These are phyloP conservation scores for Diacarnus erythraeanus DNA, from an alignment of 37 sponge, comb jelly and placozoan species.

Conservation along the genomic window DNA sequence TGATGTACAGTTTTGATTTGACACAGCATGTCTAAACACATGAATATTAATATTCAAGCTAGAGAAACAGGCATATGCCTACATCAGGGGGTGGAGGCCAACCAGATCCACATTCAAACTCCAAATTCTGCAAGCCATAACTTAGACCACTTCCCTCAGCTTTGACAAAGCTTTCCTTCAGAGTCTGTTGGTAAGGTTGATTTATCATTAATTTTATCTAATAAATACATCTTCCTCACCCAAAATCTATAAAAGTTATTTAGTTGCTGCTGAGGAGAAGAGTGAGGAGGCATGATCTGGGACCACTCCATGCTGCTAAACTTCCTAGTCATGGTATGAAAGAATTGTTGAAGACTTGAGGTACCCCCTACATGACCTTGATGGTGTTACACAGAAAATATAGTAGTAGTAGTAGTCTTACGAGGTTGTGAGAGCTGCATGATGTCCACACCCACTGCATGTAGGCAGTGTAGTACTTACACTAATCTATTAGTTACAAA, in stretches of 20 bases:
- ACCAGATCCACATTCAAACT: constrained; percentile 44
- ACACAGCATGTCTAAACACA: not conserved
- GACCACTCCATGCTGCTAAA: constrained; percentile 81
- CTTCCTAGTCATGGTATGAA: constrained; percentile 80
- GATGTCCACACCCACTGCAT: constrained; percentile 83
- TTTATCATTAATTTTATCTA: not conserved
- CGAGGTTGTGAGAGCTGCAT: constrained; percentile 76
- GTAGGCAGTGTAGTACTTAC: not conserved
- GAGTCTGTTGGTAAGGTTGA: constrained; percentile 50
- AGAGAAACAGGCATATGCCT: too few relatives aligned
- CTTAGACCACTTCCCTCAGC: constrained; percentile 80
- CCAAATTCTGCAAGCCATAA: constrained; percentile 73
- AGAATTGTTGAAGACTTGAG: constrained; percentile 57
- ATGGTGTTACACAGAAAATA: too few relatives aligned
- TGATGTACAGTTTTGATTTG: constrained; percentile 35
- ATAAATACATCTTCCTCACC: constrained; percentile 29
- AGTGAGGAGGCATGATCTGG: constrained; percentile 34
- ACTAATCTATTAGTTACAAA: not conserved
- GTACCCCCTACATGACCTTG: too few relatives aligned
- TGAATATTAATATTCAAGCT: too few relatives aligned
- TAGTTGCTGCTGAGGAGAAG: constrained; percentile 54
- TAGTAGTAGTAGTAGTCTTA: constrained; percentile 12
- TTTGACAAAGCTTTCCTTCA: constrained; percentile 96
- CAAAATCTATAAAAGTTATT: constrained; percentile 74
- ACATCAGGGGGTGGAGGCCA: constrained; percentile 13